These are phyloP conservation scores for Geophilus truncorum DNA, from an alignment of 2,888 invertebrate species.

Conservation along the genomic window DNA sequence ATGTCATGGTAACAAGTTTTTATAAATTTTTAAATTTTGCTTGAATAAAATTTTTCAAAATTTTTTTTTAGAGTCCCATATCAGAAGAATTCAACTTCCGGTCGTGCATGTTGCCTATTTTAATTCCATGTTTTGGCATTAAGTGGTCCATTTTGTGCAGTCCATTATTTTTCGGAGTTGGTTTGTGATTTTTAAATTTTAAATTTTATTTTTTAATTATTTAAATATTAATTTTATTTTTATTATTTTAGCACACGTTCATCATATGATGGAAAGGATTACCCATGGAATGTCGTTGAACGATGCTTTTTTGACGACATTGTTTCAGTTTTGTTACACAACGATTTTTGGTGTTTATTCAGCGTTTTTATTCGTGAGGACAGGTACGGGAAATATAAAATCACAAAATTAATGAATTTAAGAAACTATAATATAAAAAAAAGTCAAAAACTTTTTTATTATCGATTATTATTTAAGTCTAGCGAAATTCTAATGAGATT, in stretches of 20 bases:
- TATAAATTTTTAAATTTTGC: not conserved
- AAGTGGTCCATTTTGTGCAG: slow-evolving; percentile 72
- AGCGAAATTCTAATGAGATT: too few species aligned
- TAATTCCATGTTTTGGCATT: slow-evolving; percentile 66
- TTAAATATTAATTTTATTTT: slow-evolving; percentile 16
- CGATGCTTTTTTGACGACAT: not conserved
- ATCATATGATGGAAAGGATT: slow-evolving; percentile 78
- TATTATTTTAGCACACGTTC: slow-evolving; percentile 72
- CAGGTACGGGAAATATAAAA: too few species aligned
- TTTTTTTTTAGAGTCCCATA: slow-evolving; percentile 62
- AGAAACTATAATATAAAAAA: too few species aligned
- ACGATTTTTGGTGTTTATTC: slow-evolving; percentile 92
- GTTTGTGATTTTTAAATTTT: slow-evolving; percentile 51
- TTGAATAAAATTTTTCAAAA: not conserved
- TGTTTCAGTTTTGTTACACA: slow-evolving; percentile 85
- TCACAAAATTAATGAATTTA: too few species aligned
- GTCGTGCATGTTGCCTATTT: slow-evolving; percentile 87
- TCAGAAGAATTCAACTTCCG: slow-evolving; percentile 95
- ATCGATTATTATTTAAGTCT: too few species aligned
- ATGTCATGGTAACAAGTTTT: slow-evolving; percentile 59
- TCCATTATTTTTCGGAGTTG: slow-evolving; percentile 86
- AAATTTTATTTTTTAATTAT: not conserved
- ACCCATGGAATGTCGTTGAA: not conserved
- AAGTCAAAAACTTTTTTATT: too few species aligned
- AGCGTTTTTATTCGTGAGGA: slow-evolving; percentile 81